These are phyloP conservation scores for Calosoma granatense DNA, from an alignment of 1,140 invertebrate genomes.

Conservation along the genomic window DNA sequence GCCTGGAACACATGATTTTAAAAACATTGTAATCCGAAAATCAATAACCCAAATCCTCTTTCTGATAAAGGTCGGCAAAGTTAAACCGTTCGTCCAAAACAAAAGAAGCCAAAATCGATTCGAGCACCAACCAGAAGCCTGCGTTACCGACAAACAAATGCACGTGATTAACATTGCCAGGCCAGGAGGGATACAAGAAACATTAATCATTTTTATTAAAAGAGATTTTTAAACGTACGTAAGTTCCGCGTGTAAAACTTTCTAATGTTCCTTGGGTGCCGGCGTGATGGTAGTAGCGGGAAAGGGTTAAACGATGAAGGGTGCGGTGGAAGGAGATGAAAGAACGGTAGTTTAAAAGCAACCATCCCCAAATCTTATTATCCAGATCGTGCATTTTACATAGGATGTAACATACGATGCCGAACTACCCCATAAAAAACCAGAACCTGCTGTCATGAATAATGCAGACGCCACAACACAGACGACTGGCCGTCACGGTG, in stretches of 20 bases:
- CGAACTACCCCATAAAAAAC: constrained; percentile 2
- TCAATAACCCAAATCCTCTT: too few species aligned
- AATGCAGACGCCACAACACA: not conserved
- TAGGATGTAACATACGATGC: constrained; percentile 6
- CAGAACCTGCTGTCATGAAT: not conserved
- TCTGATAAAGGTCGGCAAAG: too few species aligned
- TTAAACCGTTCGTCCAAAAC: too few species aligned
- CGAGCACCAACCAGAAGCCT: too few species aligned
- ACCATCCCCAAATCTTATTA: constrained; percentile 3
- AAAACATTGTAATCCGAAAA: too few species aligned
- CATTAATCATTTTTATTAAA: constrained; percentile 7
- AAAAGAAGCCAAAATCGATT: too few species aligned
- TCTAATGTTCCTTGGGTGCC: not conserved
- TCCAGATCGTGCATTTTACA: constrained; percentile 6
- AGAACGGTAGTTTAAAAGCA: constrained; percentile 4
- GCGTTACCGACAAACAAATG: too few species aligned
- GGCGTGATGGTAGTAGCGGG: not conserved
- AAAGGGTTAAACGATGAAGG: not conserved
- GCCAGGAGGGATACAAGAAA: not conserved
- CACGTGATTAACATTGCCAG: too few species aligned
- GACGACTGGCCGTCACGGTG: too few species aligned
- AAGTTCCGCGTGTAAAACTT: not conserved
- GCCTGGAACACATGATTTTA: too few species aligned
- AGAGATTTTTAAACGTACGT: not conserved
- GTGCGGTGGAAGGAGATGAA: too few species aligned